Evolutionary conservation across 2,797 vertebrate genomes (phyloP), one percentile per base, ranked within the genome.

Genomic region (Amphiprion clarkii): DNA sequence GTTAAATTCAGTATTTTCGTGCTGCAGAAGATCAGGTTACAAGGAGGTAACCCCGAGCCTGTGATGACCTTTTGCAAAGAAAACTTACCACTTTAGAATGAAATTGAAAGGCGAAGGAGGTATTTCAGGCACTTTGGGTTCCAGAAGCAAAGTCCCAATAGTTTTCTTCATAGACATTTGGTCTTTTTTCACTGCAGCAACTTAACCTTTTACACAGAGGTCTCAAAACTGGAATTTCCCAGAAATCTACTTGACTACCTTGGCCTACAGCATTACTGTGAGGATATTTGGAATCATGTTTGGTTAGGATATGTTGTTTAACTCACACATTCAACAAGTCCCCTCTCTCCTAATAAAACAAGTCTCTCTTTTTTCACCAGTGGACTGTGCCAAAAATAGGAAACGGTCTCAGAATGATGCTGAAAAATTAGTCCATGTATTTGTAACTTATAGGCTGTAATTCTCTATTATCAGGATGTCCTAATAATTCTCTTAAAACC

Each of bases 21-120:
- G 62, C 57, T 31, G 55, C 31, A 2, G 11, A 27, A 66, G 72
- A 52, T 87, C 84, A 1, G 53, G 75, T 88, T 88, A 76, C 84
- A 6, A 63, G 53, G 73, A 80, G 73, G 72, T 17, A 74, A 71
- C 14, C 11, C 67, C 5, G 57, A 57, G 52, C 46, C 51, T 39
- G 27, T 17, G 52, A 44, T 70, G 57, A 71, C 61, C 54, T 61
- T 44, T 76, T 60, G 70, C 51, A 57, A 56, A 48, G 42, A 55
- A 77, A 77, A 67, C 12, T n/a, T 49, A 53, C 29, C 12, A n/a
- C 60, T 78, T 54, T 27, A 52, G 12, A 27, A 51, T 27, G 61
- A 73, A 29, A 72, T 5, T 11, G 33, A 29, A 5, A 60, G 31
- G 62, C 58, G 49, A 13, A 39, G 21, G 33, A 76, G 53, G 17